Evolutionary conservation across 1,140 invertebrate species (phyloP).

Genomic region (Drosophila novamexicana): DNA sequence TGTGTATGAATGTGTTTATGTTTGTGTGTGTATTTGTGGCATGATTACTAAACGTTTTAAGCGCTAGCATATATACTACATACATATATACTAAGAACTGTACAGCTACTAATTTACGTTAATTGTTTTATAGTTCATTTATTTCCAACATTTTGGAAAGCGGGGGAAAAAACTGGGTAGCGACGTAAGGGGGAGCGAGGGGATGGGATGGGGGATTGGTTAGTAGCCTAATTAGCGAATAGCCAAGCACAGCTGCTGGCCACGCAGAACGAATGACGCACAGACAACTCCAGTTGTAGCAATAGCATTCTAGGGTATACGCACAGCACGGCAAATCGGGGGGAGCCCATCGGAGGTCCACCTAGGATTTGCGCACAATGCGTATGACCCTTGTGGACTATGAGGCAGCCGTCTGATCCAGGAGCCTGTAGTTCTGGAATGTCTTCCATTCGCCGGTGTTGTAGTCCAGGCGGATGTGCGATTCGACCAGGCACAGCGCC

Average conservation of each 20-base stretch:
- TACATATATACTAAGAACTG: conserved; percentile 68
- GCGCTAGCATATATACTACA: conserved; percentile 65
- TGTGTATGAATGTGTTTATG: conserved; percentile 21
- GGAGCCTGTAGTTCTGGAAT: conserved; percentile 89
- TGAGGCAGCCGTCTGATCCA: conserved; percentile 82
- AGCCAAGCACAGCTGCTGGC: conserved; percentile 18
- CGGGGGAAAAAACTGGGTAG: conserved; percentile 1
- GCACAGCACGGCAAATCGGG: conserved; percentile 5
- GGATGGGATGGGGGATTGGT: background rate
- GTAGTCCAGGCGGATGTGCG: conserved; percentile 95
- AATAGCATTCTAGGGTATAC: conserved; percentile 29
- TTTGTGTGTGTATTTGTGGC: conserved; percentile 36
- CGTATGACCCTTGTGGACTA: conserved; percentile 78
- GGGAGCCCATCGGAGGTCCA: background rate
- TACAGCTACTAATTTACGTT: conserved; percentile 81
- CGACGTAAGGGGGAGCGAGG: background rate
- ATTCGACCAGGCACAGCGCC: conserved; percentile 89
- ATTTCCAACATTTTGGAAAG: conserved; percentile 48
- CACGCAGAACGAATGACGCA: conserved; percentile 55
- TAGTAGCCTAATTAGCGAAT: conserved; percentile 63
- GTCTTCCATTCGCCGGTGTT: conserved; percentile 94
- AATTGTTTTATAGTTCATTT: conserved; percentile 74
- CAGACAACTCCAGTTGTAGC: conserved; percentile 30
- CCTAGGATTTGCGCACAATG: conserved; percentile 63
- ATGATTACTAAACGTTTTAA: conserved; percentile 71